Evolutionary conservation across 2,797 vertebrate genomes (phyloP), one percentile per base, ranked within the genome.

Genomic region (Centropyge bicolor): DNA sequence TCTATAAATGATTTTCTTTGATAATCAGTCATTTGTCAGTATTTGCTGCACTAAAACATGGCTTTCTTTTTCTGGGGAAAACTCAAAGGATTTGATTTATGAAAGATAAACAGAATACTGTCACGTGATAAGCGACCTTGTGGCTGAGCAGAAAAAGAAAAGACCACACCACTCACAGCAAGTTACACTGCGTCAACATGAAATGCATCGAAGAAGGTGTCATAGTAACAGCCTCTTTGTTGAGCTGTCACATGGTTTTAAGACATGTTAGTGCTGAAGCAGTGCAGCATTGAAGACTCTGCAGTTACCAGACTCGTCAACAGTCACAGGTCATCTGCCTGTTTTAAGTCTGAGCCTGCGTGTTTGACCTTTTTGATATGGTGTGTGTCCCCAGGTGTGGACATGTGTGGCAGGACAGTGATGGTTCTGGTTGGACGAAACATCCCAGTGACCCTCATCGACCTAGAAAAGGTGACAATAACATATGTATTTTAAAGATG

Each of bases 341-440:
- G 19, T 45, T 4, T 40, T 27, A 27, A 27, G 3, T 55, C n/a
- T 61, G 55, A 36, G 14, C 22, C 12, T 49, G 3, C 48, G 45
- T 70, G 76, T 63, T 16, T 52, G 56, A 68, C 27, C 24, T 66
- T 67, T 66, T 67, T 24, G 10, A 27, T 10, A 1, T 3, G 41
- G 24, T 81, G 35, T 85, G 56, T 80, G 14, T 84, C 70, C 65
- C 0, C 82, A 99, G 98, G 98, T 89, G 94, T 99, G 74, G 98
- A 99, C 84, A 94, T 96, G 80, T 97, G 95, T 85, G 98, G 98
- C 49, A 94, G 97, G 77, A 98, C 97, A 0, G 97, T 99, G 83
- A 97, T 99, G 96, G 96, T 98, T 49, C 88, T 99, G 3, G 98
- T 99, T 16, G 98, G 98, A 88, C 95, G 98, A 88, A 99, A 99